phyloP scores from a whole-genome alignment of 2,113 vertebrate species.

The Crotalus horridus region DNA sequence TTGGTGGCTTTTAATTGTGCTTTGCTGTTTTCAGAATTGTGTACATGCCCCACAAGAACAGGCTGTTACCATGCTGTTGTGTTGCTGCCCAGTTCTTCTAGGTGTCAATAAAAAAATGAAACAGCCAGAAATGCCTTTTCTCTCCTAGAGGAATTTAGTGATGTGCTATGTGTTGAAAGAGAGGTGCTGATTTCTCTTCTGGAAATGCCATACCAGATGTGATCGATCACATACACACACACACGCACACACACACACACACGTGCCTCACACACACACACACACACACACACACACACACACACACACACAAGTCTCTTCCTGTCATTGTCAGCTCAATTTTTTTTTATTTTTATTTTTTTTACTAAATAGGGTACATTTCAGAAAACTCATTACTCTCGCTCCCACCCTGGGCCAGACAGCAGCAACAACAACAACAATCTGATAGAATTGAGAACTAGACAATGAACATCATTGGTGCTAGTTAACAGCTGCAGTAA shows the following conservation, averaged over 20 bases:
- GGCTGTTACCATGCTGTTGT: neutral
- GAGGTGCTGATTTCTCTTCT: neutral
- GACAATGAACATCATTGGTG: neutral
- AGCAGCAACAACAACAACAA: neutral
- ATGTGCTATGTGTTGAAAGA: neutral
- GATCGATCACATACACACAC: neutral
- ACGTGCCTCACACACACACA: too few relatives aligned
- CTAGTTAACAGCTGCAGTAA: neutral
- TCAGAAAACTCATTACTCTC: neutral
- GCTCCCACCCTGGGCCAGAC: neutral
- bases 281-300: too few relatives aligned
- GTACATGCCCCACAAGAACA: neutral
- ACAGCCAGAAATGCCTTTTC: neutral
- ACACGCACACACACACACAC: too few relatives aligned
- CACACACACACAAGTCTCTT: neutral
- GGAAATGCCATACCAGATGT: neutral
- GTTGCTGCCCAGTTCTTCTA: neutral
- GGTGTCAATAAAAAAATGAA: neutral
- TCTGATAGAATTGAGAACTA: neutral
- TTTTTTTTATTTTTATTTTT: neutral
- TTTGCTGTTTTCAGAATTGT: constrained; percentile 18
- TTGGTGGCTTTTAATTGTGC: constrained; percentile 28
- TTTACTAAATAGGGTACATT: neutral
- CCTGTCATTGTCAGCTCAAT: neutral
- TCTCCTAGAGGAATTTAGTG: neutral